Evolutionary conservation across 2,113 vertebrate genomes (phyloP), one percentile per base, ranked within the genome.

Genomic region (Gasterosteus nipponicus): DNA sequence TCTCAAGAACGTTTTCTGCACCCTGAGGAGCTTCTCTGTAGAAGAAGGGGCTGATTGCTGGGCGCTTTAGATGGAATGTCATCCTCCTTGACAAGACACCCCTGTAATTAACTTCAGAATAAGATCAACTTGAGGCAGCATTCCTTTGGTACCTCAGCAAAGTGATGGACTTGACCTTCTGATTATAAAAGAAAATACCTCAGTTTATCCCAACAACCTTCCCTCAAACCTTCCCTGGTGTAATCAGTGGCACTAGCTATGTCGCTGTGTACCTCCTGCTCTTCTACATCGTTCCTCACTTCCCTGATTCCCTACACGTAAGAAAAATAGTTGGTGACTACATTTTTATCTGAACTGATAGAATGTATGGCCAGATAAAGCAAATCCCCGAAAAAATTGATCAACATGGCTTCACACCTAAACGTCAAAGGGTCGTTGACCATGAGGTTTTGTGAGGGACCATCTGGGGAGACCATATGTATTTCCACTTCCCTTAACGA

Each of bases 381-480:
- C 35, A 6, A 5, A 38, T 38, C 35, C 6, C 35, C 5, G 7
- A 38, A 38, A 38, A 1, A 14, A 59, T 53, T 44, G 39, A 31
- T 78, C 15, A 42, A 39, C 56, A 75, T 42, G 4, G 18, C 16
- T 15, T 49, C 41, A 29, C 26, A 72, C 49, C 54, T 41, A 63
- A 39, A 47, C 61, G 57, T 73, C 56, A 58, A 73, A 47, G 5
- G 2, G 60, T 73, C 60, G 76, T 73, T 83, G 78, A 88, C 80
- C 86, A 88, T 88, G 76, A 82, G 35, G 35, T 77, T 44, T 4
- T 15, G 6, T 44, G 56, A 72, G 56, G 67, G 69, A 73, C 82
- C 85, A 86, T 89, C 83, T 91, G 86, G 57, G 66, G 38, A 5
- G 53, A 73, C 83, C 87, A 86, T 83, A 85, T 88, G 86, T 80